Conservation (phyloP, 2,113 vertebrate genomes). For the Cathartes aura region DNA sequence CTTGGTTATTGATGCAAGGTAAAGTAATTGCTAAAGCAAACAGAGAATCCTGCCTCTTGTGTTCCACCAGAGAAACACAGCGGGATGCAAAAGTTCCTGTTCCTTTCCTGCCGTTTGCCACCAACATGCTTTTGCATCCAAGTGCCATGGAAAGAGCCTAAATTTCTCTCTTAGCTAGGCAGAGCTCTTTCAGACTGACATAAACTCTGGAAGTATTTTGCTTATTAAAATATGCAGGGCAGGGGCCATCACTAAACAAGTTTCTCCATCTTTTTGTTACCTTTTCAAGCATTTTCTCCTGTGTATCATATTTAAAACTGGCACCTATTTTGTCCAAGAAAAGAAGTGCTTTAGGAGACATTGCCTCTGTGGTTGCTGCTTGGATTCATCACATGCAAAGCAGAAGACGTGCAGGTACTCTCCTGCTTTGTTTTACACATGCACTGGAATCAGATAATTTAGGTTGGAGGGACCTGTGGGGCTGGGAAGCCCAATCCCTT, state of each 20-base stretch:
- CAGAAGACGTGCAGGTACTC: not conserved
- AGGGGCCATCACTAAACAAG: not conserved
- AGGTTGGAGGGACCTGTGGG: not conserved
- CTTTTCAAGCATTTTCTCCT: not conserved
- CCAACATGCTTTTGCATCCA: not conserved
- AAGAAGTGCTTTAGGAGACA: not conserved
- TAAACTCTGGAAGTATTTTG: not conserved
- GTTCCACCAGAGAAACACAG: not conserved
- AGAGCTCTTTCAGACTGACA: not conserved
- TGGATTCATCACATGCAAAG: not conserved
- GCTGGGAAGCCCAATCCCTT: not conserved
- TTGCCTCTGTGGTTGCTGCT: not conserved
- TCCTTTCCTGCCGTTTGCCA: not conserved
- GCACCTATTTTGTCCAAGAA: constrained; percentile 17
- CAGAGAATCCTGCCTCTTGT: not conserved
- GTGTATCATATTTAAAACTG: not conserved
- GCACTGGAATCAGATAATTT: not conserved
- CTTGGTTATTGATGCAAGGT: not conserved
- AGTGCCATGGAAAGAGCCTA: not conserved
- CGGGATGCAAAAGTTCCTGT: not conserved
- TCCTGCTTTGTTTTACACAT: not conserved
- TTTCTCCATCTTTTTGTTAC: not conserved
- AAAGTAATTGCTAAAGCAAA: not conserved
- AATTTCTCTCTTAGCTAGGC: not conserved
- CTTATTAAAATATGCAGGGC: not conserved